Base-by-base conservation (phyloP, 2,113 vertebrate species). In the Triplophysa tibetana region DNA sequence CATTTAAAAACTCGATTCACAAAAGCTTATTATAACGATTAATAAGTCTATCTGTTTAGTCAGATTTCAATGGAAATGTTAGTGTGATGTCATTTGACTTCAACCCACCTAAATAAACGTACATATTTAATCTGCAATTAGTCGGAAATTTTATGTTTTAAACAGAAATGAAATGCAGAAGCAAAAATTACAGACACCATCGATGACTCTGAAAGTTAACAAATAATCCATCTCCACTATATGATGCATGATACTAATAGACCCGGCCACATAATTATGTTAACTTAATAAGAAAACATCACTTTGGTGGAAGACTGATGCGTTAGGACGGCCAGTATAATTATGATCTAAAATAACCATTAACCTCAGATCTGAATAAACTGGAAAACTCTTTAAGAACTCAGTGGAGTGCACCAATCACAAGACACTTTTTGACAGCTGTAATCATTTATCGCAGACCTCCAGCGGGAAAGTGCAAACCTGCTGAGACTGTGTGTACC, bases 401-500 rank as follows among this genome's bases (percentile, higher is more conserved):
- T 5, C 54, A 24, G n/a, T 50, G n/a, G 3, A 3, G 6, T n/a
- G 38, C 58, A 41, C 56, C 43, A 65, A 17, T 67, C 60, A 54
- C 13, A 38, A 67, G 75, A n/a, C 26, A 21, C 24, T 45, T 65
- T 63, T 21, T 64, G 52, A 73, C 63, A 56, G 73, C 45, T 29
- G 54, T 43, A 14, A 64, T 64, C 58, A 56, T 75, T 83, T 80
- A 80, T 45, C 54, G 38, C 19, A 60, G 48, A 54, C 45, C 12
- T 64, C 26, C 21, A 26, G 41, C 17, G 6, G 50, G 17, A 63
- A 61, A 63, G 16, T 2, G 0, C 19, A 50, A 75, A 38, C 43
- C 77, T 65, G 73, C 56, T 23, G 73, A 21, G 68, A 56, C 52
- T 58, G n/a, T 67, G 60, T 76, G 69, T 21, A 77, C 61, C 61